Conservation (phyloP, 2,888 invertebrate species). For the Coelinius sp. region DNA sequence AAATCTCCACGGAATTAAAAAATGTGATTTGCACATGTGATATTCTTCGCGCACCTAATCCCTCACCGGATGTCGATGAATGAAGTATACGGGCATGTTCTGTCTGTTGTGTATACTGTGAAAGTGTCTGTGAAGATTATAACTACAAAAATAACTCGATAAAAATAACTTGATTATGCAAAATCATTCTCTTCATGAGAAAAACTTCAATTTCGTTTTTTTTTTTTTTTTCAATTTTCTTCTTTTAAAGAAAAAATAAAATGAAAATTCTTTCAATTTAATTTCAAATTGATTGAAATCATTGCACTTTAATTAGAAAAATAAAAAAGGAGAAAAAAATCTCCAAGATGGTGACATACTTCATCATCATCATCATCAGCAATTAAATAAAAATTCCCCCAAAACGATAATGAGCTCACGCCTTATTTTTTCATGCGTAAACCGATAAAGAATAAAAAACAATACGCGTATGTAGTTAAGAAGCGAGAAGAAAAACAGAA, state of each 20-base stretch:
- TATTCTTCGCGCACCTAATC: constrained; percentile 29
- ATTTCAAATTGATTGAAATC: too few relatives aligned
- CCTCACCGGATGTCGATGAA: constrained; percentile 47
- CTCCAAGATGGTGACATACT: not conserved
- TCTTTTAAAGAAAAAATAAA: too few relatives aligned
- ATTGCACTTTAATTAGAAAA: not conserved
- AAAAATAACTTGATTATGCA: too few relatives aligned
- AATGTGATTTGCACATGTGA: constrained; percentile 30
- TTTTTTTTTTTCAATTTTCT: too few relatives aligned
- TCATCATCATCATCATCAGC: not conserved
- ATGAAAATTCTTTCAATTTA: too few relatives aligned
- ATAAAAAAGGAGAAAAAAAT: not conserved
- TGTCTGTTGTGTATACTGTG: not conserved
- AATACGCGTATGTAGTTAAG: constrained; percentile 18
- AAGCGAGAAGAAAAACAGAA: constrained; percentile 20
- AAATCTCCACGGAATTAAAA: not conserved
- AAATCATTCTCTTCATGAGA: too few relatives aligned
- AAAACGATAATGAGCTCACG: constrained; percentile 17
- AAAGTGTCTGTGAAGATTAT: not conserved
- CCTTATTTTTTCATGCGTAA: constrained; percentile 12
- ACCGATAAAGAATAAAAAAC: constrained; percentile 26
- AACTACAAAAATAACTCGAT: not conserved
- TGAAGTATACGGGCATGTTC: constrained; percentile 38
- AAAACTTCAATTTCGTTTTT: too few relatives aligned
- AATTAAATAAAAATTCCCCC: constrained; percentile 19